Evolutionary conservation across 2,888 invertebrate genomes (phyloP).

Genomic region (Lasioglossum villosulum): DNA sequence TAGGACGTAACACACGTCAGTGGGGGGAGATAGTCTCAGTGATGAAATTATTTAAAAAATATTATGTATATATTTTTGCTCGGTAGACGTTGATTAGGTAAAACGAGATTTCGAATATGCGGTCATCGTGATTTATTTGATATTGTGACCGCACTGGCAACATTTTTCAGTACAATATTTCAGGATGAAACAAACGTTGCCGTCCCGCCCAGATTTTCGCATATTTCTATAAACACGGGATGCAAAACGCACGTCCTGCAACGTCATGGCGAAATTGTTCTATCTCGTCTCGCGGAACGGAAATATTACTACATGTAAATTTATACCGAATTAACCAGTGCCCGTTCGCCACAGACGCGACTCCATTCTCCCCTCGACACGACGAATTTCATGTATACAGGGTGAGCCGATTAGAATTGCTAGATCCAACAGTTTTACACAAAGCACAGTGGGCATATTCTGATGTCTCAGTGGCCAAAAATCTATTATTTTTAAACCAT

Average conservation of each 20-base stretch:
- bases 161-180: slow-evolving; percentile 13
- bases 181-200: not conserved
- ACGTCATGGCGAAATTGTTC: slow-evolving; percentile 16
- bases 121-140: not conserved
- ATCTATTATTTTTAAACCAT: no score
- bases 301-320: slow-evolving; percentile 56
- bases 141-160: not conserved
- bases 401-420: not conserved
- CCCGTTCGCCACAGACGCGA: not conserved
- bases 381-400: slow-evolving; percentile 13
- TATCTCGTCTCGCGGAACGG: slow-evolving; percentile 24
- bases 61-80: not conserved
- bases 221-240: not conserved
- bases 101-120: not conserved
- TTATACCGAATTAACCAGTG: slow-evolving; percentile 50
- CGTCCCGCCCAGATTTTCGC: not conserved
- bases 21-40: not conserved
- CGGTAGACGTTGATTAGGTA: not conserved
- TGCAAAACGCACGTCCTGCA: not conserved
- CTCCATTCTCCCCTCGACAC: slow-evolving; percentile 26
- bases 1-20: no score
- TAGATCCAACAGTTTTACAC: not conserved
- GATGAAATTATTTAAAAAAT: not conserved
- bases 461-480: no score
- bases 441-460: not conserved